Conservation (phyloP, 1,140 invertebrate species). For the Leptonema lineaticorne region DNA sequence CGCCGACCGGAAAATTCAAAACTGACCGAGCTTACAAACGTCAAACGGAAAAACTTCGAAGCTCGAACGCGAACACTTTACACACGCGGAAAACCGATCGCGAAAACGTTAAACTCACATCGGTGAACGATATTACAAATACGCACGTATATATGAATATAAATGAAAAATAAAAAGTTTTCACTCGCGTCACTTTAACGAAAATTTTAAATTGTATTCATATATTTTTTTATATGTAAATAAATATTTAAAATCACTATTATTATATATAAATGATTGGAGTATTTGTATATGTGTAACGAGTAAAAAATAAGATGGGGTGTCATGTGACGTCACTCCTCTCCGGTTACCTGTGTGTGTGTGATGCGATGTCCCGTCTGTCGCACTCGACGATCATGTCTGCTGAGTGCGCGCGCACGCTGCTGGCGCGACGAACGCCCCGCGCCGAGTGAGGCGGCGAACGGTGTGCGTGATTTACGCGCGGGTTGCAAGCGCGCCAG, state of each 20-base stretch:
- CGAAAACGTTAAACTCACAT: too few relatives aligned
- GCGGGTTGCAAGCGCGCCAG: conserved; percentile 28
- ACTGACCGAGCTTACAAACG: background rate
- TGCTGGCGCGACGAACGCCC: conserved; percentile 46
- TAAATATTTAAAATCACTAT: too few relatives aligned
- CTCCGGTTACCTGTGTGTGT: conserved; percentile 11
- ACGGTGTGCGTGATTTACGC: conserved; percentile 27
- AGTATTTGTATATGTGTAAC: too few relatives aligned
- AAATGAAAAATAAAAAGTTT: too few relatives aligned
- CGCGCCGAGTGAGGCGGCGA: conserved; percentile 25
- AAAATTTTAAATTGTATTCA: too few relatives aligned
- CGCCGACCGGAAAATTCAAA: conserved; percentile 13
- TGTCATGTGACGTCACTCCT: background rate
- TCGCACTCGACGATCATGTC: conserved; percentile 41
- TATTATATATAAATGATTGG: too few relatives aligned
- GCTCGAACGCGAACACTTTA: background rate
- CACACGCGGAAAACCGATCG: background rate
- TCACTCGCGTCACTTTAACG: too few relatives aligned
- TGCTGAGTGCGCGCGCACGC: conserved; percentile 47
- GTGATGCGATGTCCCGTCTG: conserved; percentile 23
- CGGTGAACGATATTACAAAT: background rate
- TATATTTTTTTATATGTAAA: too few relatives aligned
- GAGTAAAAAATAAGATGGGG: background rate
- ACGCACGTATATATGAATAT: too few relatives aligned
- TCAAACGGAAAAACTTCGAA: background rate